Base-by-base conservation (phyloP, 2,113 vertebrate species). In the Hepsetus odoe region DNA sequence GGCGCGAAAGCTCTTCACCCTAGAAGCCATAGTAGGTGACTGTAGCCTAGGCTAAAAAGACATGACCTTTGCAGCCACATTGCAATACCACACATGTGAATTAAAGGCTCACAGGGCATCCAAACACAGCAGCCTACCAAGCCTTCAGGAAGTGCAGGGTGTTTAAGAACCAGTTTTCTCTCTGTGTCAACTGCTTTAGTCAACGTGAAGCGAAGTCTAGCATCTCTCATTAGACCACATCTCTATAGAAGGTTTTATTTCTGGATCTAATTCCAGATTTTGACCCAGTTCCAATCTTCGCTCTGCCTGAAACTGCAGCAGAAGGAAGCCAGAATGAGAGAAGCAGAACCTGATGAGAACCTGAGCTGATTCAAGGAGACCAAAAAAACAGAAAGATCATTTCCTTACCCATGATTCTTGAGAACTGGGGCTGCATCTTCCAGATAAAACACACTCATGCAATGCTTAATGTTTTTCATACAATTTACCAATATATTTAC, bases 51-150 rank as follows among this genome's bases (percentile, higher is more conserved):
- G 64, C 64, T 42, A 53, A 67, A 61, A 58, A 40, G 32, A 53
- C 6, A 3, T 9, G 65, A 16, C 49, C 16, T 20, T 56, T 67
- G 65, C 7, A 24, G 24, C 40, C 13, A 79, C 81, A 77, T 68
- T 33, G 73, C 77, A 5, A 8, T 9, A 90, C 86, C 88, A 76
- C 88, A 86, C 85, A 80, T 38, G 40, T 42, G 77, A 80, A 80
- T 64, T 51, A 64, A 46, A 65, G 42, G 42, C n/a, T 3, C 66
- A 46, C 42, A 46, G 35, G 3, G 10, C 22, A 1, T 64, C 42
- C 13, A 35, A 64, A 64, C 30, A 16, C n/a, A 64, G 28, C 30
- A 33, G 9, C 33, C n/a, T 22, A 33, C 11, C 18, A 65, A 65
- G 18, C 16, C 32, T 8, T 35, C n/a, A 64, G 61, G 49, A 71